phyloP scores from a whole-genome alignment of 1,140 invertebrate genomes.

The Atta texana region DNA sequence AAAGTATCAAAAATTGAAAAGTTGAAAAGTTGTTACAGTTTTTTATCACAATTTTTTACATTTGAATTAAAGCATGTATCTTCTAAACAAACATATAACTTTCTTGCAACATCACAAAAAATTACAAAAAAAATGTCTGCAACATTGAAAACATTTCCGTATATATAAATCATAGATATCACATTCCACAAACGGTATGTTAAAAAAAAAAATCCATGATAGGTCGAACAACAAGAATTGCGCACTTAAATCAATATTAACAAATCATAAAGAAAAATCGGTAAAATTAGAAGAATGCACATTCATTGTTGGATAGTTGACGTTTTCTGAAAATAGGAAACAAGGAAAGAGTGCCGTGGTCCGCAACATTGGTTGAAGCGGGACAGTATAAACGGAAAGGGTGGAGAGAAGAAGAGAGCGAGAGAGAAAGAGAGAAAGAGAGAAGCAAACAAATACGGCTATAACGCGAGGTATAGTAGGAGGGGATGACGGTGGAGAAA shows the following conservation, averaged over 20 bases:
- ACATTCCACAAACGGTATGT: background rate
- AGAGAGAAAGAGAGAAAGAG: constrained; percentile 40
- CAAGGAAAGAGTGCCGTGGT: constrained; percentile 71
- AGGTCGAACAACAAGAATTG: background rate
- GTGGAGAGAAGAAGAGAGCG: constrained; percentile 33
- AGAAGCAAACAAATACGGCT: constrained; percentile 29
- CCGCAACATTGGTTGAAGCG: constrained; percentile 68
- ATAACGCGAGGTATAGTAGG: constrained; percentile 64
- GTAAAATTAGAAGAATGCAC: constrained; percentile 46
- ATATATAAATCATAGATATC: background rate
- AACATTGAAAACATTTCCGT: background rate
- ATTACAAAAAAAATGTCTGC: background rate
- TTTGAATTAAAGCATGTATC: background rate
- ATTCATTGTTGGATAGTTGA: constrained; percentile 56
- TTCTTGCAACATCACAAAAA: background rate
- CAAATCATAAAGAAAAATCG: too few species aligned
- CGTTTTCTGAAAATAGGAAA: constrained; percentile 66
- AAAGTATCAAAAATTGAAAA: background rate
- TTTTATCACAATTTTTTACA: background rate
- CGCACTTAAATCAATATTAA: background rate
- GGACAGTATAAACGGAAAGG: constrained; percentile 65
- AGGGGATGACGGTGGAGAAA: constrained; percentile 63
- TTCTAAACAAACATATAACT: background rate
- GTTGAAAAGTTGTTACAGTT: background rate
- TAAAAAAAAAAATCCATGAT: background rate